phyloP scores from a whole-genome alignment of 2,888 invertebrate genomes.

The Tolmerus cingulatus region DNA sequence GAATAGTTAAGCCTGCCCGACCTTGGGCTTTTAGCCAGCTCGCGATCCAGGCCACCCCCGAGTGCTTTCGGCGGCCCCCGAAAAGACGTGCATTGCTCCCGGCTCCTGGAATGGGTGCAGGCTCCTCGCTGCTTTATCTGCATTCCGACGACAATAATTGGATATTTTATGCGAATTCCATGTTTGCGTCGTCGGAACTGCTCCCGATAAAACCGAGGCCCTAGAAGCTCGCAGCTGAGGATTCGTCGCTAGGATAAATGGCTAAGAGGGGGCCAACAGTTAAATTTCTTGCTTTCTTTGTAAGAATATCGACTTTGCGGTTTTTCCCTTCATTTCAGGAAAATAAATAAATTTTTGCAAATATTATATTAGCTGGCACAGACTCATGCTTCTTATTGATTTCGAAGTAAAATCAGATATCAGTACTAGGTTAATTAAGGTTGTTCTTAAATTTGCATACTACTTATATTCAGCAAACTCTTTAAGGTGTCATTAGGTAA shows the following conservation, averaged over 20 bases:
- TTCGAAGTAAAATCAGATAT: too few relatives aligned
- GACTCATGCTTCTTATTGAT: neutral
- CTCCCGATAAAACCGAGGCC: neutral
- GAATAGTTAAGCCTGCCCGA: neutral
- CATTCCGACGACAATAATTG: conserved; percentile 22
- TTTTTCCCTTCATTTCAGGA: neutral
- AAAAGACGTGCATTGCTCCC: neutral
- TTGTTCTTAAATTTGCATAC: too few relatives aligned
- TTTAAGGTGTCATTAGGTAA: too few relatives aligned
- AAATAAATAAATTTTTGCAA: neutral
- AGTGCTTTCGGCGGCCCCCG: neutral
- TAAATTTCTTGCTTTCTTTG: neutral
- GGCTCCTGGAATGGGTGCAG: neutral
- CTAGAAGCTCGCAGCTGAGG: neutral
- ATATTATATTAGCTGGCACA: neutral
- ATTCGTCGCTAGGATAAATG: neutral
- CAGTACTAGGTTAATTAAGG: too few relatives aligned
- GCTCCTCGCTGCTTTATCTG: neutral
- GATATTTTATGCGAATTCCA: conserved; percentile 31
- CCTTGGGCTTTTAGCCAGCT: neutral
- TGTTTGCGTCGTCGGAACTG: neutral
- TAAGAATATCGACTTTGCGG: neutral
- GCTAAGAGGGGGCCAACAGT: neutral
- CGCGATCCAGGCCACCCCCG: neutral
- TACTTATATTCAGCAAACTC: too few relatives aligned